Conservation (phyloP, 2,888 invertebrate genomes). For the Hirtodrosophila histrioides region DNA sequence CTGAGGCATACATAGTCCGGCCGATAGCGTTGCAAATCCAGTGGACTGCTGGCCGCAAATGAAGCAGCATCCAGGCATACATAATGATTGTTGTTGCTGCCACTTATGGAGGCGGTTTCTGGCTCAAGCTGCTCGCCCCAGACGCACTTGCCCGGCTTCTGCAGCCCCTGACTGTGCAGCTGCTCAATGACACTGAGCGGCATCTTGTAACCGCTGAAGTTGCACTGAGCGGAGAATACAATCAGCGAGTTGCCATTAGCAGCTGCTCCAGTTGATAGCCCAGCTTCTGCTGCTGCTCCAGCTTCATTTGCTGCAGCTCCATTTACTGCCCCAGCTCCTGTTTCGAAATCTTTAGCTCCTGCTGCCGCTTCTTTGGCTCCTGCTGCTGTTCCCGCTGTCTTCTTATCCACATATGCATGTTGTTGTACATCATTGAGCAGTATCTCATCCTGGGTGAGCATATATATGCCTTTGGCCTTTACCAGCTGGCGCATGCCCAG, state of each 20-base stretch:
- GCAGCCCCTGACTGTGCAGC: conserved; percentile 87
- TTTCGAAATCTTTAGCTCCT: too few relatives aligned
- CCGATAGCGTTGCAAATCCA: conserved; percentile 89
- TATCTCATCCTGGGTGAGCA: conserved; percentile 87
- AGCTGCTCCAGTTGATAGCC: background rate
- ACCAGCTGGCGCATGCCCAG: conserved; percentile 94
- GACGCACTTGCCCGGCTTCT: conserved; percentile 75
- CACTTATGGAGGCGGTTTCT: too few relatives aligned
- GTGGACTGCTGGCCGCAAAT: conserved; percentile 90
- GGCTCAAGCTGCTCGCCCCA: conserved; percentile 16
- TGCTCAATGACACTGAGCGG: conserved; percentile 89
- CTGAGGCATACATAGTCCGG: conserved; percentile 97
- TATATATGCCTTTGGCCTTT: conserved; percentile 86
- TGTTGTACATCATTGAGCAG: conserved; percentile 79
- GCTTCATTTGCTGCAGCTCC: background rate
- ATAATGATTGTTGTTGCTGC: conserved; percentile 85
- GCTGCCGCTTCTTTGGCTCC: too few relatives aligned
- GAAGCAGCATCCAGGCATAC: conserved; percentile 94
- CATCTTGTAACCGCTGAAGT: conserved; percentile 96
- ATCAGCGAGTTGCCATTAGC: conserved; percentile 87
- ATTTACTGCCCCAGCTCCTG: too few relatives aligned
- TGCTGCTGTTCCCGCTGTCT: background rate
- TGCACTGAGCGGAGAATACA: conserved; percentile 96
- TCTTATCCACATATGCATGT: too few relatives aligned
- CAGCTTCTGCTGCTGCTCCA: conserved; percentile 34